Evolutionary conservation across 2,888 invertebrate genomes (phyloP).

Genomic region (Onchidella celtica): DNA sequence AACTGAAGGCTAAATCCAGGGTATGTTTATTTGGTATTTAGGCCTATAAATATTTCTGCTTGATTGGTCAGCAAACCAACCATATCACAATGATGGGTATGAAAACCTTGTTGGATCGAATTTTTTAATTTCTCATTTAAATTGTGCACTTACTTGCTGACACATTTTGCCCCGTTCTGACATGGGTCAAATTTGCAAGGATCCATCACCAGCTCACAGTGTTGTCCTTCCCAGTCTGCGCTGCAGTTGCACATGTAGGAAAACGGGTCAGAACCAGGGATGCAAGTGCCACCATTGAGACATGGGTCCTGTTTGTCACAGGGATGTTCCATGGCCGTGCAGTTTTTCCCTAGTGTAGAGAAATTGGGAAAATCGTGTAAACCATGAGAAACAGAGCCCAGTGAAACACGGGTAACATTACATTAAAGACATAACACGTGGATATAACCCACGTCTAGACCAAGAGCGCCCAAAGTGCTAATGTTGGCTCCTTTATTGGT

Average conservation of each 20-base stretch:
- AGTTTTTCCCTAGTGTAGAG: constrained; percentile 37
- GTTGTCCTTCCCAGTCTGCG: constrained; percentile 9
- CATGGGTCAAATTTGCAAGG: constrained; percentile 22
- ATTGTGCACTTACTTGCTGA: background rate
- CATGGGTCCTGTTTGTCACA: constrained; percentile 28
- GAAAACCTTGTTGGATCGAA: too few relatives aligned
- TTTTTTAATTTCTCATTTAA: background rate
- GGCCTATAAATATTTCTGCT: too few relatives aligned
- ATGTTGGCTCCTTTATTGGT: too few relatives aligned
- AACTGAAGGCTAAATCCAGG: too few relatives aligned
- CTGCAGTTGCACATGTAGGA: constrained; percentile 18
- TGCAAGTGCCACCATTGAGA: constrained; percentile 7
- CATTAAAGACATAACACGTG: too few relatives aligned
- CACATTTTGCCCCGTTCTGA: constrained; percentile 29
- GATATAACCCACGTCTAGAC: too few relatives aligned
- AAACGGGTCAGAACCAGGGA: background rate
- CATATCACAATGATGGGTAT: background rate
- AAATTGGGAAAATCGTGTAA: too few relatives aligned
- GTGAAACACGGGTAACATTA: too few relatives aligned
- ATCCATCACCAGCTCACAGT: background rate
- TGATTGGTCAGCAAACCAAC: background rate
- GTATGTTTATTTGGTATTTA: too few relatives aligned
- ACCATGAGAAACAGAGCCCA: too few relatives aligned
- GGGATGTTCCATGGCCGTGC: background rate
- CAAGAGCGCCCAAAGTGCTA: too few relatives aligned